Evolutionary conservation across 1,140 invertebrate genomes (phyloP).

Genomic region (Lordiphosa clarofinis): DNA sequence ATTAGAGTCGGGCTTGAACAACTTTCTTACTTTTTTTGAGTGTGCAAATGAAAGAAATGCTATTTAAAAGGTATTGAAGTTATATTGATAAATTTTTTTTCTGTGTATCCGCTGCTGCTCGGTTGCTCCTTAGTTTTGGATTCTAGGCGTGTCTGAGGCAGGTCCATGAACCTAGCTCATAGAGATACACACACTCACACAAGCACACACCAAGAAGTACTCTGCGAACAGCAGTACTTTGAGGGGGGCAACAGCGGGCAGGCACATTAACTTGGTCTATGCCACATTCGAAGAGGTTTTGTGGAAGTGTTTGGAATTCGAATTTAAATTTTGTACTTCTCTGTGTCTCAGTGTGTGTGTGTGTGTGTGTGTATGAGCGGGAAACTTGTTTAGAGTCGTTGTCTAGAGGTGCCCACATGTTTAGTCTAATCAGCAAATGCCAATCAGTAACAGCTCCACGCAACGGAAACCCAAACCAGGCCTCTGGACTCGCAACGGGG

Average conservation of each 20-base stretch:
- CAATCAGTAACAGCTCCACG: slow-evolving; percentile 43
- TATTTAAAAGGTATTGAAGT: too few relatives aligned
- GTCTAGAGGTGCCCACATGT: slow-evolving; percentile 45
- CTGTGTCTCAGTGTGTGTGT: slow-evolving; percentile 8
- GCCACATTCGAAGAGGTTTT: slow-evolving; percentile 34
- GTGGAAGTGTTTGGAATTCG: slow-evolving; percentile 59
- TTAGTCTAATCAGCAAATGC: slow-evolving; percentile 52
- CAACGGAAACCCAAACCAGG: slow-evolving; percentile 44
- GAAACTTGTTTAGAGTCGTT: slow-evolving; percentile 44
- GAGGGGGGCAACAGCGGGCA: not conserved
- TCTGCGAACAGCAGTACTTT: not conserved
- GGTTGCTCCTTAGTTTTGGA: slow-evolving; percentile 44
- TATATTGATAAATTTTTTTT: too few relatives aligned
- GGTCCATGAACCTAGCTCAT: slow-evolving; percentile 70
- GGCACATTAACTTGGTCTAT: slow-evolving; percentile 43
- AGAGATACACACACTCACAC: slow-evolving; percentile 18
- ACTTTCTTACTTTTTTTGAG: too few relatives aligned
- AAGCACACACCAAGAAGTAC: slow-evolving; percentile 8
- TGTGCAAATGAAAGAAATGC: too few relatives aligned
- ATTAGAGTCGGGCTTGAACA: too few relatives aligned
- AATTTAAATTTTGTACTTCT: slow-evolving; percentile 62
- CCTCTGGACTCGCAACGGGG: slow-evolving; percentile 3
- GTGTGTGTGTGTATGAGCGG: slow-evolving; percentile 21
- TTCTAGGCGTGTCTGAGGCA: slow-evolving; percentile 73
- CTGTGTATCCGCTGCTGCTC: slow-evolving; percentile 36